A percentile compares a stretch with the other conserved stretches of the same genome.
Evolutionary conservation across 1,140 invertebrate genomes (phyloP).

Genomic region (Drosophila pectinifera): DNA sequence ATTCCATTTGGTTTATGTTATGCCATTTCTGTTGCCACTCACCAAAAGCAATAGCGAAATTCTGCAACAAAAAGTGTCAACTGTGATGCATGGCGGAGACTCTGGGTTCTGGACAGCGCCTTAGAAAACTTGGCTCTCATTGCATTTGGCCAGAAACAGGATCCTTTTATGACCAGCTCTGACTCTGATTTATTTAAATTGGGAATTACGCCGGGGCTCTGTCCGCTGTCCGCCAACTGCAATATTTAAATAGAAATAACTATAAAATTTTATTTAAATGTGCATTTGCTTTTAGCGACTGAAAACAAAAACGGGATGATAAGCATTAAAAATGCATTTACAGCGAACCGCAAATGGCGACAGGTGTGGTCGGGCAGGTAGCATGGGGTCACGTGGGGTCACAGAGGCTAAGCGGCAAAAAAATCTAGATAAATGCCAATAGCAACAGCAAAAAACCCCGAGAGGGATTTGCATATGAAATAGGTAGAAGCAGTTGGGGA

Average conservation of each 20-base stretch:
- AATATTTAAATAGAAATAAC: slow-evolving; percentile 54
- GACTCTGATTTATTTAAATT: slow-evolving; percentile 68
- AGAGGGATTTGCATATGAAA: slow-evolving; percentile 33
- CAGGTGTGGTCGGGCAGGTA: slow-evolving; percentile 23
- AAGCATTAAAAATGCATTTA: slow-evolving; percentile 60
- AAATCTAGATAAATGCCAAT: slow-evolving; percentile 13
- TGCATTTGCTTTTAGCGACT: slow-evolving; percentile 55
- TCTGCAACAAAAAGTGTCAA: slow-evolving; percentile 44
- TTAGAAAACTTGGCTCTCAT: slow-evolving; percentile 55
- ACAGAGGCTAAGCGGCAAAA: slow-evolving; percentile 4
- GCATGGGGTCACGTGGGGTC: slow-evolving; percentile 4
- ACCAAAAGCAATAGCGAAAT: slow-evolving; percentile 20
- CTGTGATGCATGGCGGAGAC: slow-evolving; percentile 52
- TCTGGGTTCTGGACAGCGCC: slow-evolving; percentile 11
- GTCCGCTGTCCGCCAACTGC: background rate
- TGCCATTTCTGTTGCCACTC: slow-evolving; percentile 31
- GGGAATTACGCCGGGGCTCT: slow-evolving; percentile 41
- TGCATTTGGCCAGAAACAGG: slow-evolving; percentile 36
- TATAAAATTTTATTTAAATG: slow-evolving; percentile 59
- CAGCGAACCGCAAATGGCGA: slow-evolving; percentile 26
- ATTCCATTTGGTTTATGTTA: slow-evolving; percentile 46
- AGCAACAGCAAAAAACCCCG: slow-evolving; percentile 14
- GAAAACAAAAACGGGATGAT: slow-evolving; percentile 16
- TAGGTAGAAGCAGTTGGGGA: slow-evolving; percentile 3
- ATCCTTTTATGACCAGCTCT: slow-evolving; percentile 42